Percentiles rank a stretch among this genome's conserved stretches.
These are phyloP conservation scores for Cotesia typhae DNA, from an alignment of 1,140 invertebrate species.

Conservation along the genomic window DNA sequence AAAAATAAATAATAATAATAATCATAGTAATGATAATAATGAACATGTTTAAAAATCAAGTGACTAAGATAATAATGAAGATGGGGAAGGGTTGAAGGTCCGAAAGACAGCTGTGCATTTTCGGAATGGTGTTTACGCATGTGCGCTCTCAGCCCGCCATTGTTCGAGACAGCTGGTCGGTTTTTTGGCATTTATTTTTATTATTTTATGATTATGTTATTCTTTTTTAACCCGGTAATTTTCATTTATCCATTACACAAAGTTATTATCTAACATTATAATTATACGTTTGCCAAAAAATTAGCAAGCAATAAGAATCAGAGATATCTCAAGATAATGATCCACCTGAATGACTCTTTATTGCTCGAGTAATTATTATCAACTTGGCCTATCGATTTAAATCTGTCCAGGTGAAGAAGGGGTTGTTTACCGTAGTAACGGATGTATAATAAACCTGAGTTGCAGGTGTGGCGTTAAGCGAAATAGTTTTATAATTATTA, in stretches of 20 bases:
- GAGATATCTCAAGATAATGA: slow-evolving; percentile 1
- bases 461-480: slow-evolving; percentile 27
- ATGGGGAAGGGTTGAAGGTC: slow-evolving; percentile 30
- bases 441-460: background rate
- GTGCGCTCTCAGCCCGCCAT: slow-evolving; percentile 36
- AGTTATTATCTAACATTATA: slow-evolving; percentile 2
- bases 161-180: slow-evolving; percentile 36
- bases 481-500: background rate
- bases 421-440: slow-evolving; percentile 36
- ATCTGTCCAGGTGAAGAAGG: slow-evolving; percentile 37
- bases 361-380: slow-evolving; percentile 21
- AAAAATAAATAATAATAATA: background rate
- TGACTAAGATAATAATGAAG: slow-evolving; percentile 12
- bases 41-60: background rate
- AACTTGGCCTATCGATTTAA: slow-evolving; percentile 31
- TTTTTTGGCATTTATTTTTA: slow-evolving; percentile 29
- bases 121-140: slow-evolving; percentile 37
- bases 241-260: background rate
- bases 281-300: background rate
- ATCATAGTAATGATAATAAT: slow-evolving; percentile 17
- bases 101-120: slow-evolving; percentile 38
- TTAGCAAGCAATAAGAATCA: background rate
- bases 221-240: slow-evolving; percentile 6
- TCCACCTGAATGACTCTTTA: slow-evolving; percentile 15
- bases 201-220: slow-evolving; percentile 25